Evolutionary conservation across 2,113 vertebrate species (phyloP).

Genomic region (Ceyx cyanopectus): DNA sequence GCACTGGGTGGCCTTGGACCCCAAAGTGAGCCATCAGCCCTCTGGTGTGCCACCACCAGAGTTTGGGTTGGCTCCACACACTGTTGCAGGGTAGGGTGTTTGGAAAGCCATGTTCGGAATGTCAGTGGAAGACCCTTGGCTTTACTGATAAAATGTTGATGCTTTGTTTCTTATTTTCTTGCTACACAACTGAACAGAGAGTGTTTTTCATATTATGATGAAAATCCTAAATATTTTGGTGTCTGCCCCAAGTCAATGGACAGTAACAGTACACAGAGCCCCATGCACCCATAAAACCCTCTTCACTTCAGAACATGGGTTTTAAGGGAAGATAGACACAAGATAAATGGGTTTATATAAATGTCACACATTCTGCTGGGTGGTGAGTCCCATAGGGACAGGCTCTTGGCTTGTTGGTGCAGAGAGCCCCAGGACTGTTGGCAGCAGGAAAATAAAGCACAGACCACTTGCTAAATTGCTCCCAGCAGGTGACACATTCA

Average conservation of each 20-base stretch:
- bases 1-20: not conserved
- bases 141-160: not conserved
- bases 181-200: fast-evolving
- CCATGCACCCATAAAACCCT: not conserved
- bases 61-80: fast-evolving
- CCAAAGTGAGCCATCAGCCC: fast-evolving
- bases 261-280: not conserved
- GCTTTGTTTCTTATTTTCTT: not conserved
- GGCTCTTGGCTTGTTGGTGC: not conserved
- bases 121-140: not conserved
- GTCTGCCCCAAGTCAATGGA: not conserved
- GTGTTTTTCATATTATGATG: not conserved
- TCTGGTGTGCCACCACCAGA: fast-evolving
- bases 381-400: not conserved
- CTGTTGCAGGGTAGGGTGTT: not conserved
- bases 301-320: not conserved
- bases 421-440: not conserved
- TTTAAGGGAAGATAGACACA: not conserved
- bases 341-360: not conserved
- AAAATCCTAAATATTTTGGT: not conserved
- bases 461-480: slow-evolving; percentile 18
- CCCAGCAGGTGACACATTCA: slow-evolving; percentile 56
- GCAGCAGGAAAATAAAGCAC: not conserved
- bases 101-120: not conserved
- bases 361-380: not conserved